A percentile compares a stretch with the other conserved stretches of the same genome.
Conservation (phyloP, 2,797 vertebrate species). For the Sandelia bainsii region DNA sequence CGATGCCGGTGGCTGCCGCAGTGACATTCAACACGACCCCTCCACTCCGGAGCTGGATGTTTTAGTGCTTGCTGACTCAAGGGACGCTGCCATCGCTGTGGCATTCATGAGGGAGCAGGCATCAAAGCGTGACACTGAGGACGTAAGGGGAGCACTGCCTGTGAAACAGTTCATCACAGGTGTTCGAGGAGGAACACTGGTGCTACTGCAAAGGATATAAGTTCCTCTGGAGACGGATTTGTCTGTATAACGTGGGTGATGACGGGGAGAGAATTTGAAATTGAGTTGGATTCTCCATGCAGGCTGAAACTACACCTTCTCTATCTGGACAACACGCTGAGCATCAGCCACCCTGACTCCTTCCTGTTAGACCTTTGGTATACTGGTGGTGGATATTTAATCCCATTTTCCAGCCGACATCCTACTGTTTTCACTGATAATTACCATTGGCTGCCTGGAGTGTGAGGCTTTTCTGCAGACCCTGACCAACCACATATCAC, state of each 20-base stretch:
- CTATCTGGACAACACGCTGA: slow-evolving; percentile 12
- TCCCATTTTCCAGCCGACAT: slow-evolving; percentile 65
- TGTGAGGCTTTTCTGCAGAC: slow-evolving; percentile 26
- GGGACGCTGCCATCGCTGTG: slow-evolving; percentile 19
- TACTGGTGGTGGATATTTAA: slow-evolving; percentile 56
- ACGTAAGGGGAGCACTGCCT: slow-evolving; percentile 30
- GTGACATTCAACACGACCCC: slow-evolving; percentile 58
- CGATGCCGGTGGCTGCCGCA: slow-evolving; percentile 33
- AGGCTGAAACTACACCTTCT: slow-evolving; percentile 1
- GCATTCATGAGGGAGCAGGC: slow-evolving; percentile 36
- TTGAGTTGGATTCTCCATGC: neutral
- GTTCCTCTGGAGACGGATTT: slow-evolving; percentile 36
- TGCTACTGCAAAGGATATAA: slow-evolving; percentile 44
- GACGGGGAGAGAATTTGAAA: slow-evolving; percentile 20
- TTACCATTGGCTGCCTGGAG: slow-evolving; percentile 54
- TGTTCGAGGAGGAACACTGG: slow-evolving; percentile 17
- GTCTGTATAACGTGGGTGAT: slow-evolving; percentile 27
- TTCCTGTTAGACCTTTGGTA: slow-evolving; percentile 25
- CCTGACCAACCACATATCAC: slow-evolving; percentile 18
- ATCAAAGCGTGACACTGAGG: slow-evolving; percentile 55
- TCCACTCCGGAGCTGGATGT: slow-evolving; percentile 63
- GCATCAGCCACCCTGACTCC: slow-evolving; percentile 14
- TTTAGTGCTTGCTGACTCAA: slow-evolving; percentile 60
- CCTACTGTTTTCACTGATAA: slow-evolving; percentile 29
- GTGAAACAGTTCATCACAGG: slow-evolving; percentile 55